These are phyloP conservation scores for Silurus asotus DNA, from an alignment of 2,113 vertebrate species.

Conservation along the genomic window DNA sequence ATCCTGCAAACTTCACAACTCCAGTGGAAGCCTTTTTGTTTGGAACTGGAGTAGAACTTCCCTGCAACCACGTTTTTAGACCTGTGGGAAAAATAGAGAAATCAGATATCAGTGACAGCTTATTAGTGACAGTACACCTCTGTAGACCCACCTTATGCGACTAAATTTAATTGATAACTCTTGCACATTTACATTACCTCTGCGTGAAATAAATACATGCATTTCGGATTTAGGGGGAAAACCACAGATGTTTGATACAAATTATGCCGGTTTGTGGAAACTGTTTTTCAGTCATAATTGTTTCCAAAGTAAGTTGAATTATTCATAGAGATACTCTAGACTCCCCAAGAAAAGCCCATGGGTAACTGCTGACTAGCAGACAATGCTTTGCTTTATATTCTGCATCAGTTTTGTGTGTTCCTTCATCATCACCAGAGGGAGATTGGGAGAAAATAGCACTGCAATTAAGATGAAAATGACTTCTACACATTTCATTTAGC, in stretches of 20 bases:
- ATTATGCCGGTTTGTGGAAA: constrained; percentile 41
- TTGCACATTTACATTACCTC: background rate
- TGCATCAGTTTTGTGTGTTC: constrained; percentile 7
- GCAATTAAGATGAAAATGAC: constrained; percentile 20
- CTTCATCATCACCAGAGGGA: constrained; percentile 1
- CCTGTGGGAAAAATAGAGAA: constrained; percentile 28
- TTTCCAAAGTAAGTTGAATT: constrained; percentile 52
- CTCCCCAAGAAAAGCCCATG: constrained; percentile 28
- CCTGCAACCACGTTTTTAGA: constrained; percentile 1
- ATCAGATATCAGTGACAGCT: background rate
- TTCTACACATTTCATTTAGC: background rate
- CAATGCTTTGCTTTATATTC: constrained; percentile 29
- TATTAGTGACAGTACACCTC: constrained; percentile 20
- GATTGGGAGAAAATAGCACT: constrained; percentile 17
- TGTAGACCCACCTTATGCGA: constrained; percentile 12
- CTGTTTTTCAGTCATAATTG: constrained; percentile 46
- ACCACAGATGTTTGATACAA: constrained; percentile 48
- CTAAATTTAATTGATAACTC: constrained; percentile 5
- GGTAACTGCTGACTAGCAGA: constrained; percentile 29
- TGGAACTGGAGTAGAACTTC: background rate
- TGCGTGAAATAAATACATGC: background rate
- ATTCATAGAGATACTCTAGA: constrained; percentile 39
- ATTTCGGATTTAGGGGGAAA: constrained; percentile 46
- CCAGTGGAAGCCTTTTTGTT: background rate
- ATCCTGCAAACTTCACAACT: constrained; percentile 25